Evolutionary conservation across 1,140 invertebrate genomes (phyloP).

Genomic region (fruit fly (Drosophila melanogaster)): Release_6_plus_ISO1_MT NT_033777.3:13209001-13209500

Average conservation of each 20-base stretch:
- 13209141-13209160: constrained; percentile 5
- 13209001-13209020: constrained; percentile 38
- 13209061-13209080: constrained; percentile 64
- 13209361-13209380: constrained; percentile 73
- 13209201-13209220: constrained; percentile 43
- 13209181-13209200: constrained; percentile 72
- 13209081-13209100: constrained; percentile 83
- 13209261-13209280: constrained; percentile 29
- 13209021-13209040: constrained; percentile 34
- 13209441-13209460: constrained; percentile 59
- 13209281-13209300: constrained; percentile 72
- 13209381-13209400: constrained; percentile 50
- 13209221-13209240: constrained; percentile 27
- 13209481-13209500: constrained; percentile 67
- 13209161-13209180: constrained; percentile 80
- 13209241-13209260: constrained; percentile 34
- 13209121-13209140: constrained; percentile 22
- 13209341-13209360: constrained; percentile 70
- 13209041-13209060: constrained; percentile 18
- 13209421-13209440: constrained; percentile 52
- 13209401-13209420: constrained; percentile 70
- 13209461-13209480: constrained; percentile 31
- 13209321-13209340: constrained; percentile 79
- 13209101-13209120: constrained; percentile 81
- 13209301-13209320: constrained; percentile 79